Percentiles rank a stretch among this genome's conserved stretches.
phyloP scores from a whole-genome alignment of 2,113 vertebrate genomes.

The Onychostoma macrolepis region DNA sequence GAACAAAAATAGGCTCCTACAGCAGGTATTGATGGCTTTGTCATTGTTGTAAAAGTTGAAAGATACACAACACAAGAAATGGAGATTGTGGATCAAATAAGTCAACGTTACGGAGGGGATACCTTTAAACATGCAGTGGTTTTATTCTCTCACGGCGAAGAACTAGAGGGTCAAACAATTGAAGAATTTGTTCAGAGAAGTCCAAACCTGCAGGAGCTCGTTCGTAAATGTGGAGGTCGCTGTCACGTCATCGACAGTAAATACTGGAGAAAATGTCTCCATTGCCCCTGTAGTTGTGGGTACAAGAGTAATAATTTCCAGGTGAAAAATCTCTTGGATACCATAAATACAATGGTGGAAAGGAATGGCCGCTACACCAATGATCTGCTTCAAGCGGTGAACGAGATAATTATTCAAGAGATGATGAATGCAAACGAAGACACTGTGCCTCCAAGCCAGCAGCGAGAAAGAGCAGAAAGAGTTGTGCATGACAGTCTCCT shows the following conservation, averaged over 20 bases:
- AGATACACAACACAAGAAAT: not conserved
- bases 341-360: constrained; percentile 17
- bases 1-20: too few species aligned
- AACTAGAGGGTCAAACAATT: constrained; percentile 33
- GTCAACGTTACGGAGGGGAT: not conserved
- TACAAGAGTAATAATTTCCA: constrained; percentile 42
- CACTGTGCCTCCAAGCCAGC: not conserved
- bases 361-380: constrained; percentile 54
- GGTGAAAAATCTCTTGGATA: constrained; percentile 23
- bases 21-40: not conserved
- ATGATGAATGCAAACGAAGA: not conserved
- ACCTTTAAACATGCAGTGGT: constrained; percentile 20
- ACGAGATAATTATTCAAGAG: not conserved
- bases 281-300: too few species aligned
- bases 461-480: not conserved
- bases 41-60: not conserved
- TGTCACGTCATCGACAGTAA: constrained; percentile 48
- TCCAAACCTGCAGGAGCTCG: not conserved
- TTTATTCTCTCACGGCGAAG: constrained; percentile 26
- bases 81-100: not conserved
- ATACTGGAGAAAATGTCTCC: constrained; percentile 7
- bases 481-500: not conserved
- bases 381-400: not conserved
- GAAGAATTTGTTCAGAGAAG: constrained; percentile 22
- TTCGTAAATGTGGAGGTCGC: constrained; percentile 34